Evolutionary conservation across 1,140 invertebrate species (phyloP), one percentile per base, ranked within the genome.

Genomic region (Neotoxoptera formosana): DNA sequence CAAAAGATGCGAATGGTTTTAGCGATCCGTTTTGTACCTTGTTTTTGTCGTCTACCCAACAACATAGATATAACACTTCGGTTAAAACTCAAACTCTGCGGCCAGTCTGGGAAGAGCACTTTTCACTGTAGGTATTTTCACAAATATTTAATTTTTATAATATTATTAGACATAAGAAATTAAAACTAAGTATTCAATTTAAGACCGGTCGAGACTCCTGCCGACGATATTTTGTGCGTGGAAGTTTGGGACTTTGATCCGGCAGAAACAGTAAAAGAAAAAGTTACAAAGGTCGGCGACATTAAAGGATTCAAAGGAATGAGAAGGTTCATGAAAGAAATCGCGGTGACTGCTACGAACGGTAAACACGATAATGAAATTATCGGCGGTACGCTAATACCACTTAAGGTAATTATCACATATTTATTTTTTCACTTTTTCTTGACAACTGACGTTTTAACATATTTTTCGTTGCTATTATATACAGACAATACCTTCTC

Each of bases 101-200:
- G 95, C 99, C 99, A 0, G 95, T 97, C 36, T 99, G 99, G 99
- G 99, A 99, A 95, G 99, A 99, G 96, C 98, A 98, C 96, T 99
- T 99, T 95, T 98, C 98, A 95, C 96, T 99, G 98, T 99, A 96
- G 97, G 98, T 97, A n/a, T 34, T 45, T 89, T 17, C n/a, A n/a
- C 20, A 87, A 87, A 87, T 17, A n/a, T 47, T 30, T 47, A 41
- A n/a, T 76, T 20, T 20, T 17, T 53, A 53, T 76, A 76, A 34
- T 34, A 76, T n/a, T 67, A n/a, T 76, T 34, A 34, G 30, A 76
- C 25, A 86, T 30, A 14, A 23, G 23, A 41, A 45, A 25, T 45
- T 23, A 94, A 36, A 20, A 87, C 48, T 93, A 25, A 2, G 1
- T 56, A 93, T 67, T 89, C 56, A 90, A 67, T 81, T 91, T 93